phyloP scores from a whole-genome alignment of 1,140 invertebrate species.

The Pachypsylla venusta region DNA sequence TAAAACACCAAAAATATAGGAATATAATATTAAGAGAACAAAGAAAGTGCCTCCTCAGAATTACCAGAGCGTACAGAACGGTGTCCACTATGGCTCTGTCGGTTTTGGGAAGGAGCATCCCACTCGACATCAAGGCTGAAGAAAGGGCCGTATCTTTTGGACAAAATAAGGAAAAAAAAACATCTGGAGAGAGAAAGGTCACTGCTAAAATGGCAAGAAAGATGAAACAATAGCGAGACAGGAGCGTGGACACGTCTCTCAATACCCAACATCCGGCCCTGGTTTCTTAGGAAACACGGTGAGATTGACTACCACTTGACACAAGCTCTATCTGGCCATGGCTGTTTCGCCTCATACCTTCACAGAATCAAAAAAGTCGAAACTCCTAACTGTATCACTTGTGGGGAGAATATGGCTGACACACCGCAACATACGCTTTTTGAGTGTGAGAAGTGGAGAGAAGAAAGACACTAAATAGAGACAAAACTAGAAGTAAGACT shows the following conservation, averaged over 20 bases:
- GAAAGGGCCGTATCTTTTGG: too few relatives aligned
- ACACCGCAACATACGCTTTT: background rate
- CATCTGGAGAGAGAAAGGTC: too few relatives aligned
- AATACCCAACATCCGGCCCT: background rate
- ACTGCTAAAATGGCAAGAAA: too few relatives aligned
- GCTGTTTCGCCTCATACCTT: background rate
- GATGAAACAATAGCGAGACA: too few relatives aligned
- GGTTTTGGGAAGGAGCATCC: too few relatives aligned
- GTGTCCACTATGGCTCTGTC: too few relatives aligned
- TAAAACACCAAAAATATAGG: too few relatives aligned
- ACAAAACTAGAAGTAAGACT: background rate
- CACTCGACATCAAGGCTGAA: too few relatives aligned
- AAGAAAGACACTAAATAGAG: background rate
- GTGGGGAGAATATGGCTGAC: background rate
- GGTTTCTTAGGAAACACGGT: background rate
- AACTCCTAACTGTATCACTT: background rate
- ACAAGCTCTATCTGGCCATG: background rate
- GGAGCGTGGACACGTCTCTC: background rate
- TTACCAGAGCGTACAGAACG: too few relatives aligned
- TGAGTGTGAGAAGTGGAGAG: background rate
- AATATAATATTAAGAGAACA: too few relatives aligned
- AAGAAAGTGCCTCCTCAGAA: too few relatives aligned
- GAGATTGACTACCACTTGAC: background rate
- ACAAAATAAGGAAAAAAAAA: too few relatives aligned
- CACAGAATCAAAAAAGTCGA: background rate